Evolutionary conservation across 2,888 invertebrate species (phyloP).

Genomic region (Cremastobaeus sp.): DNA sequence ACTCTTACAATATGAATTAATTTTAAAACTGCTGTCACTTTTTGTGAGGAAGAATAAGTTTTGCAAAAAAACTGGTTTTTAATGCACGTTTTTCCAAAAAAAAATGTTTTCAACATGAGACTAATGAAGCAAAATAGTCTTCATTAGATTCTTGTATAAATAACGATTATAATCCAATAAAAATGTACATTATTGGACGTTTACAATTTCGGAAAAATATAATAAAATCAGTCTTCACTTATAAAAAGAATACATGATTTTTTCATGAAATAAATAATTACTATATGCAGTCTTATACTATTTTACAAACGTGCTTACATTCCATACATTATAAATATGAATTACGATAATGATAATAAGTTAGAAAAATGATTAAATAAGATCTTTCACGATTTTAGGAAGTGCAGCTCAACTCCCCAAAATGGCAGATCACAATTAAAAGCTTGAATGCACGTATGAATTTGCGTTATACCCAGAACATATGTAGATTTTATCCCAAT

Average conservation of each 20-base stretch:
- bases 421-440: slow-evolving; percentile 32
- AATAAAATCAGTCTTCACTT: slow-evolving; percentile 37
- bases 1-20: too few relatives aligned
- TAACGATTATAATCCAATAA: not conserved
- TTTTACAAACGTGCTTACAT: slow-evolving; percentile 4
- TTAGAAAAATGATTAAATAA: slow-evolving; percentile 49
- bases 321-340: slow-evolving; percentile 24
- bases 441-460: slow-evolving; percentile 15
- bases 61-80: too few relatives aligned
- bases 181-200: not conserved
- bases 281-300: slow-evolving; percentile 34
- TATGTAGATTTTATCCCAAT: slow-evolving; percentile 26
- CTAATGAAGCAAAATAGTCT: too few relatives aligned
- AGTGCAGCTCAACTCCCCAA: slow-evolving; percentile 28
- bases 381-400: slow-evolving; percentile 38
- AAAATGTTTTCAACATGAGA: too few relatives aligned
- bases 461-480: slow-evolving; percentile 15
- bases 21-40: too few relatives aligned
- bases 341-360: slow-evolving; percentile 26
- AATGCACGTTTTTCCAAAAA: too few relatives aligned
- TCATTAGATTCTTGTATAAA: too few relatives aligned
- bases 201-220: slow-evolving; percentile 9
- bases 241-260: slow-evolving; percentile 6
- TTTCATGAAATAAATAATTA: slow-evolving; percentile 2
- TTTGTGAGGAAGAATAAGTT: too few relatives aligned